Evolutionary conservation across 2,113 vertebrate species (phyloP), one percentile per base, ranked within the genome.

Genomic region (Echinops telfairi): DNA sequence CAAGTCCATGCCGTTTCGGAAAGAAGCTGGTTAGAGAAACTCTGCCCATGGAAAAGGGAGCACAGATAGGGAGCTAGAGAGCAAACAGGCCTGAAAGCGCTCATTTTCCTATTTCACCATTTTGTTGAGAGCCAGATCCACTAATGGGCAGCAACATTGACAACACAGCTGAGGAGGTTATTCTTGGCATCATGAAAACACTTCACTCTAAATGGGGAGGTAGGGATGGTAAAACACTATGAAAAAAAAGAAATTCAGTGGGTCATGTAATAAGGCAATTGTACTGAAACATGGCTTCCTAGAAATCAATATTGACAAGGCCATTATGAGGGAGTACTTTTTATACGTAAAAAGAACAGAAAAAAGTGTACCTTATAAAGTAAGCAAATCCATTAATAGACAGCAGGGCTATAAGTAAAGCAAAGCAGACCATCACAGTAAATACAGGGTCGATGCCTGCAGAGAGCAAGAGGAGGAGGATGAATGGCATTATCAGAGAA

Each of bases 221-320:
- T 95, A 91, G 60, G 27, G 31, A 94, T 78, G 91, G 91, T 82
- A 96, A 95, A 96, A 83, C 60, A 92, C 93, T 87, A 89, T 38
- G 82, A 76, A 79, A 95, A 86, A 86, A 93, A 93, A 88, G 77
- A 94, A 95, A 96, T 94, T 86, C 88, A 91, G 87, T 80, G 85
- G 89, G 75, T 94, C 94, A 94, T 89, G 57, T 96, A 96, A 97
- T 94, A 75, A 95, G 91, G 83, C 76, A 94, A 93, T 95, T 83
- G 83, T 88, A 95, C 82, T 80, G 75, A 91, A 96, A 90, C 64
- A 96, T 85, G 92, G 83, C 70, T 97, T 97, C 95, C 92, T 95
- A 86, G 96, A 96, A 96, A 95, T 94, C 93, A 96, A 90, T 95
- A 96, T 90, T 91, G 94, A 95, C 90, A 91, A 93, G 22, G 38